Base-by-base conservation (phyloP, 2,888 invertebrate species). In the Drosophila algonquin region DNA sequence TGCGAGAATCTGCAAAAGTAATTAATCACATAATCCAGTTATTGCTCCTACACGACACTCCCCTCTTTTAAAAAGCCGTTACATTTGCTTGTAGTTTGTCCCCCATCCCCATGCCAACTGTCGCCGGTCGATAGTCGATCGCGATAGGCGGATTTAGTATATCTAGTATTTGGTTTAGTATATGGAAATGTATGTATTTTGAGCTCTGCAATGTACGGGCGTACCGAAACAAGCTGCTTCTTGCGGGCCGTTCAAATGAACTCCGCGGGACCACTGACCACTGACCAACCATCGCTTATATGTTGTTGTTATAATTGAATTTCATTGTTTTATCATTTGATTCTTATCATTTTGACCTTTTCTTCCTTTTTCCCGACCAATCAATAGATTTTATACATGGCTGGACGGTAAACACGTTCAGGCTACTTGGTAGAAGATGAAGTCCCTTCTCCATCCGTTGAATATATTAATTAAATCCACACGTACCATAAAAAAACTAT, bases 1-100 rank as follows among this genome's bases (percentile, higher is more conserved):
- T 97, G 98, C 93, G 96, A 97, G 86, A 95, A 90, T 74, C 73
- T 91, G 64, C 91, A 92, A 77, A 91, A 91, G 78, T 91, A 91
- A 89, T 82, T 91, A 67, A 91, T 88, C 59, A 91, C 91, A 90
- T 91, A 91, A 91, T 87, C 91, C 73, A 64, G 60, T 63, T 65
- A 51, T 46, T 30, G 60, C 47, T 70, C 67, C 48, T 57, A 63
- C 61, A 61, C 54, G 51, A 47, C 32, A 54, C 53, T 52, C 60
- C 70, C 60, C 70, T 60, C 58, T 78, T 81, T 79, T 84, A 70
- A 57, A 60, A 55, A 58, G 69, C 76, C 6, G 14, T 40, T 83
- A 76, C 70, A 79, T 75, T 61, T 57, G 69, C 51, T 67, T 68
- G 62, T 73, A 48, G 62, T 73, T 52, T 54, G 30, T 51, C 30